A percentile compares a stretch with the other conserved stretches of the same genome.
Evolutionary conservation across 23 tunicate genomes (phyloP).

Genomic region (Styela plicata): DNA sequence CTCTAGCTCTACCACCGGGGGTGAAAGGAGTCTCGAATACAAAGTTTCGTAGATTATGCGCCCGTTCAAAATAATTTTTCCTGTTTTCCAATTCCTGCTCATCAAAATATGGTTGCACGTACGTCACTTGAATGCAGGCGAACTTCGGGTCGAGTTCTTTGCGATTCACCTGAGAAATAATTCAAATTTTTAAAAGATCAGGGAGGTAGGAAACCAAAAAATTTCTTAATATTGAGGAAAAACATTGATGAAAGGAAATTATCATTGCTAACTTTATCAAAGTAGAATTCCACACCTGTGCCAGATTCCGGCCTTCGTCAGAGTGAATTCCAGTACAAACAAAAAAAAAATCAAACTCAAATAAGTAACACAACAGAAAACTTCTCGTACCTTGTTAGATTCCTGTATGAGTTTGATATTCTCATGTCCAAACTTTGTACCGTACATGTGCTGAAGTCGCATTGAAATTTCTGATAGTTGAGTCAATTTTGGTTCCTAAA

Average conservation of each 20-base stretch:
- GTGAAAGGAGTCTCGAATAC: slow-evolving; percentile 98
- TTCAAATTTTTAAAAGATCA: no score
- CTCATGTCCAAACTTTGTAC: slow-evolving; percentile 63
- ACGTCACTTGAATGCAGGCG: slow-evolving; percentile 98
- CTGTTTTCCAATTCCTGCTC: slow-evolving; percentile 70
- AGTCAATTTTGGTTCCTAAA: slow-evolving; percentile 89
- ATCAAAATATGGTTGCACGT: slow-evolving; percentile 94
- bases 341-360: no score
- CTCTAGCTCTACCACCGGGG: slow-evolving; percentile 85
- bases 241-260: no score
- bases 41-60: slow-evolving; percentile 79
- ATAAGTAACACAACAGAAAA: no score
- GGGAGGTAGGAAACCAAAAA: no score
- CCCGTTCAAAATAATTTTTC: slow-evolving; percentile 63
- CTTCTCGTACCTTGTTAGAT: slow-evolving; percentile 71
- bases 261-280: no score
- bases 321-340: no score
- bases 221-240: no score
- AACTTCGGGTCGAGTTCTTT: slow-evolving; percentile 74
- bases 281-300: no score
- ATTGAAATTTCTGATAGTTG: slow-evolving; percentile 90
- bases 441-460: slow-evolving; percentile 73
- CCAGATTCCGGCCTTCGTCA: no score
- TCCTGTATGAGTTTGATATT: slow-evolving; percentile 76
- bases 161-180: slow-evolving; percentile 53